Conservation (phyloP, 2,797 vertebrate species). For the Intellagama lesueurii region DNA sequence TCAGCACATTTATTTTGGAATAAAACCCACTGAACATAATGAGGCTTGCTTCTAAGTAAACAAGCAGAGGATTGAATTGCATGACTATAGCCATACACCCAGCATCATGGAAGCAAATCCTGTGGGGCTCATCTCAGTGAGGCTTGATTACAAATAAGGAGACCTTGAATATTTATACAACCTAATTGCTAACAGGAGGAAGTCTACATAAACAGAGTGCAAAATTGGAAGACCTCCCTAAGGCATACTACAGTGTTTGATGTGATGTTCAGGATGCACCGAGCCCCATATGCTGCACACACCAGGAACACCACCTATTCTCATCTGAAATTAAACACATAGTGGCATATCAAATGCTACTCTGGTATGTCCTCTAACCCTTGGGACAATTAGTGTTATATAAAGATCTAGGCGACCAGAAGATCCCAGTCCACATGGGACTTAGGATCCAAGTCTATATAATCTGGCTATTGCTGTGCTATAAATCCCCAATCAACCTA, state of each 20-base stretch:
- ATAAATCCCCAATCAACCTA: too few species aligned
- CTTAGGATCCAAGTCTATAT: not conserved
- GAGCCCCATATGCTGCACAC: not conserved
- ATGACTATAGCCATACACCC: not conserved
- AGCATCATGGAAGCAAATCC: too few species aligned
- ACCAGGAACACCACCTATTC: not conserved
- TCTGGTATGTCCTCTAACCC: not conserved
- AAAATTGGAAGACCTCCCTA: not conserved
- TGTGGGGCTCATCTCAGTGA: not conserved
- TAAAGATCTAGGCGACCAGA: not conserved
- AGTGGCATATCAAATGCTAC: not conserved
- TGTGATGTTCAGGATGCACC: not conserved
- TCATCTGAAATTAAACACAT: not conserved
- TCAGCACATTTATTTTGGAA: not conserved
- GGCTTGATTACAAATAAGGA: not conserved
- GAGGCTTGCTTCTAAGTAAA: not conserved
- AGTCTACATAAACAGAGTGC: not conserved
- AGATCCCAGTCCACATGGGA: not conserved
- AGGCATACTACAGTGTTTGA: not conserved
- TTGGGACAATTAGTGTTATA: not conserved
- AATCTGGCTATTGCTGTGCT: not conserved
- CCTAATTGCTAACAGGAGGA: not conserved
- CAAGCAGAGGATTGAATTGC: not conserved
- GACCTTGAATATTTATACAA: not conserved
- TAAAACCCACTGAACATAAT: not conserved